Conservation (phyloP, 1,140 invertebrate genomes). For the Pseudomyrmex concolor region DNA sequence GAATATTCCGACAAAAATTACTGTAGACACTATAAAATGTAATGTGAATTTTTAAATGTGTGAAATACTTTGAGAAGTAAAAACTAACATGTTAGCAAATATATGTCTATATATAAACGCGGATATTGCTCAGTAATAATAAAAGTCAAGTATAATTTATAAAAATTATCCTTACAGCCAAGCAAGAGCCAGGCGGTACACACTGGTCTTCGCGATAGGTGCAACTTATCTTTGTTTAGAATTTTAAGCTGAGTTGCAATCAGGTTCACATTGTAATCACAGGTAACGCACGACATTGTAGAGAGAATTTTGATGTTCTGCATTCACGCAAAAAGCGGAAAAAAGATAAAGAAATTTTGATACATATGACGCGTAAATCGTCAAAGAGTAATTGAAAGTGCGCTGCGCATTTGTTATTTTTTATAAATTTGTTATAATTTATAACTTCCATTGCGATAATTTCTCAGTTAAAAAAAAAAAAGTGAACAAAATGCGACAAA, state of each 20-base stretch:
- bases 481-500: no score
- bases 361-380: neutral
- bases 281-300: conserved; percentile 15
- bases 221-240: conserved; percentile 72
- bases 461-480: no score
- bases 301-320: conserved; percentile 51
- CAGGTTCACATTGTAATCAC: conserved; percentile 58
- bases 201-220: conserved; percentile 73
- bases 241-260: conserved; percentile 66
- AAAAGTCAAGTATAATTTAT: conserved; percentile 13
- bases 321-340: neutral
- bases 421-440: no score
- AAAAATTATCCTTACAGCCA: conserved; percentile 67
- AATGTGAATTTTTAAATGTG: neutral
- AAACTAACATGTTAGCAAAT: neutral
- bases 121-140: neutral
- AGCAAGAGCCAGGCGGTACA: conserved; percentile 69
- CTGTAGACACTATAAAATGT: conserved; percentile 66
- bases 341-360: conserved; percentile 20
- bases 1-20: conserved; percentile 68
- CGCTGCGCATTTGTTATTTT: conserved; percentile 34
- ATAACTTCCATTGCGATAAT: no score
- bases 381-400: neutral
- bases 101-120: neutral
- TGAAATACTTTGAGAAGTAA: neutral